Conservation (phyloP, 1,140 invertebrate species). For the Lycorma delicatula region DNA sequence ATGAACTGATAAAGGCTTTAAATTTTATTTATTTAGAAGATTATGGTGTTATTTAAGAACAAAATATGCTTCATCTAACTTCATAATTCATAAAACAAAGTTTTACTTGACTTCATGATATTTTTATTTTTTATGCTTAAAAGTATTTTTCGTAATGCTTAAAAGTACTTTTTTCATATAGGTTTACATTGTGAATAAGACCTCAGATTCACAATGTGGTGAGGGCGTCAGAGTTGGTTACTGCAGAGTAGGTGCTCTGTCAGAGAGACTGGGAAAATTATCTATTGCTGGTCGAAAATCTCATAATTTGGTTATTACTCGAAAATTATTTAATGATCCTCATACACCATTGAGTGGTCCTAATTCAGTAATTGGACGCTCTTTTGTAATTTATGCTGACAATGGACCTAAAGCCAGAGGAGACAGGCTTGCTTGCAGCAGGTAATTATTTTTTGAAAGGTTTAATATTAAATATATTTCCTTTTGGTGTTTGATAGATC, state of each 20-base stretch:
- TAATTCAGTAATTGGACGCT: constrained; percentile 66
- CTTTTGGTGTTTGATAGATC: no score
- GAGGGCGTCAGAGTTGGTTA: constrained; percentile 6
- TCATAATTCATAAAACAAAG: no score
- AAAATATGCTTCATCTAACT: no score
- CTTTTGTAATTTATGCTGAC: constrained; percentile 83
- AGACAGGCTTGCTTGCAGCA: constrained; percentile 77
- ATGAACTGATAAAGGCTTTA: no score
- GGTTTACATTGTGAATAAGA: constrained; percentile 11
- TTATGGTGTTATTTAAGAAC: no score
- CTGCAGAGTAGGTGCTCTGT: constrained; percentile 42
- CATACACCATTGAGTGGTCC: constrained; percentile 68
- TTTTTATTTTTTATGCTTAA: no score
- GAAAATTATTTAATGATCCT: constrained; percentile 68
- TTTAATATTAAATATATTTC: no score
- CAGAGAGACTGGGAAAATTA: constrained; percentile 52
- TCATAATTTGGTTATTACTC: constrained; percentile 52
- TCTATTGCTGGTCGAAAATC: constrained; percentile 62
- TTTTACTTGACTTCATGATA: no score
- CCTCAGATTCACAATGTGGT: background rate
- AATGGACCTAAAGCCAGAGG: constrained; percentile 76
- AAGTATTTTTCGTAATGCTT: no score
- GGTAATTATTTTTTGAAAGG: no score
- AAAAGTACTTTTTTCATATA: background rate
- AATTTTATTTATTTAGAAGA: no score